Conservation (phyloP, 37 sponge, comb jelly and placozoan genomes). For the Ianthella basta region DNA sequence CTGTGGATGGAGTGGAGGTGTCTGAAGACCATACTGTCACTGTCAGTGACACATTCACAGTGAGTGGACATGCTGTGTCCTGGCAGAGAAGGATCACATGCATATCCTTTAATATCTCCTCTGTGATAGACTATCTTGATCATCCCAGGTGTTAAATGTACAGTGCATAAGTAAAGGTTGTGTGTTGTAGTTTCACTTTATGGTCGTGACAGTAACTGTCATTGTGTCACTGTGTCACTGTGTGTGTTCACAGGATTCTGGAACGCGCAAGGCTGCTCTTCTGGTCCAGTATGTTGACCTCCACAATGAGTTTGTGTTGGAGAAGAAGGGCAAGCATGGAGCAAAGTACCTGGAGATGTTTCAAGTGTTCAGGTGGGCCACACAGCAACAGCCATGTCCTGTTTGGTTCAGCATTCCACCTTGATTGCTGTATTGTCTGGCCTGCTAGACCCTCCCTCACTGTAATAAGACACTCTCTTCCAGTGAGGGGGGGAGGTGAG, state of each 20-base stretch:
- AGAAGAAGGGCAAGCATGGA: constrained; percentile 10
- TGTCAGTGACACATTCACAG: neutral
- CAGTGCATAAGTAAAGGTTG: too few species aligned
- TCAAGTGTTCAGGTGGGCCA: constrained; percentile 34
- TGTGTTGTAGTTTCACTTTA: too few species aligned
- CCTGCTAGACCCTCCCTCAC: too few species aligned
- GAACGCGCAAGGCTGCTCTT: constrained; percentile 39
- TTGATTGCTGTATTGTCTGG: too few species aligned
- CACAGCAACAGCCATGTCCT: too few species aligned
- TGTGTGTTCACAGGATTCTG: constrained; percentile 22
- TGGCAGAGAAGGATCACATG: neutral
- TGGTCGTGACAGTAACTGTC: neutral
- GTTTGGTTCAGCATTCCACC: too few species aligned
- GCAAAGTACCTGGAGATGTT: constrained; percentile 43
- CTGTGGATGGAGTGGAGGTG: neutral
- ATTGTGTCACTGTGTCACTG: neutral
- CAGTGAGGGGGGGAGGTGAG: neutral
- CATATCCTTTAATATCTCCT: too few species aligned
- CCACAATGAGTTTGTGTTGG: constrained; percentile 52
- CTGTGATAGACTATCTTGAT: too few species aligned
- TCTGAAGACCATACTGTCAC: neutral
- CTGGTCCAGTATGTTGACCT: constrained; percentile 56
- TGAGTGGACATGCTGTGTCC: neutral
- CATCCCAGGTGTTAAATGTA: too few species aligned
- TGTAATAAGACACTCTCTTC: too few species aligned